phyloP scores from a whole-genome alignment of 2,888 invertebrate species.

The Drosophila stalkeri region DNA sequence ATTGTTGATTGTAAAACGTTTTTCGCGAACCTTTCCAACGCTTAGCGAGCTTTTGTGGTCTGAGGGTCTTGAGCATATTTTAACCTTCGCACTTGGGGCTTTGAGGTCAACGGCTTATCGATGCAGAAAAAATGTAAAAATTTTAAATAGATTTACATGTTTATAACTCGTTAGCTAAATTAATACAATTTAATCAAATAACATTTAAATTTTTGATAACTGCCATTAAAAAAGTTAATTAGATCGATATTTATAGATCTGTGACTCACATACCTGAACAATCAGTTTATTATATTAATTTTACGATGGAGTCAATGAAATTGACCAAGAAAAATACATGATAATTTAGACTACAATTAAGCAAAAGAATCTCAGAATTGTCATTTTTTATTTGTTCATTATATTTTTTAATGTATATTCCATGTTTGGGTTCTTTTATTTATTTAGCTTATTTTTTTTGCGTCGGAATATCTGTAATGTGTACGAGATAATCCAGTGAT shows the following conservation, averaged over 20 bases:
- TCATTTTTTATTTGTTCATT: not conserved
- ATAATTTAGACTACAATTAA: not conserved
- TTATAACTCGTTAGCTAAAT: not conserved
- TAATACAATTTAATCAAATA: constrained; percentile 1
- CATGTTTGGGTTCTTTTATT: not conserved
- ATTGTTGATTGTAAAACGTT: constrained; percentile 46
- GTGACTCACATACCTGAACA: constrained; percentile 3
- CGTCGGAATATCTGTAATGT: constrained; percentile 25
- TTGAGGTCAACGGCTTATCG: constrained; percentile 77
- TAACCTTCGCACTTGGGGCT: constrained; percentile 67
- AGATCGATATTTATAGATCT: not conserved
- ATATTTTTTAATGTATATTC: not conserved
- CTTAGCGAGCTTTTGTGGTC: not conserved
- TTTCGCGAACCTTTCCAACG: constrained; percentile 61
- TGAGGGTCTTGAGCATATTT: constrained; percentile 40
- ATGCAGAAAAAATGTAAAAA: constrained; percentile 67
- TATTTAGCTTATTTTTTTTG: constrained; percentile 13
- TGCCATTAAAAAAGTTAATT: not conserved
- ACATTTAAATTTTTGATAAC: not conserved
- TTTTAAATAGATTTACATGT: constrained; percentile 11
- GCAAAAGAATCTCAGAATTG: not conserved
- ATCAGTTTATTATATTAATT: too few species aligned
- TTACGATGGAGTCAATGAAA: too few species aligned
- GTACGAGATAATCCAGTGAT: not conserved
- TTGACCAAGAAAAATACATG: not conserved